Percentiles rank a stretch among this genome's conserved stretches.
phyloP scores from a whole-genome alignment of 1,140 invertebrate species.

The Trissolcus basalis region DNA sequence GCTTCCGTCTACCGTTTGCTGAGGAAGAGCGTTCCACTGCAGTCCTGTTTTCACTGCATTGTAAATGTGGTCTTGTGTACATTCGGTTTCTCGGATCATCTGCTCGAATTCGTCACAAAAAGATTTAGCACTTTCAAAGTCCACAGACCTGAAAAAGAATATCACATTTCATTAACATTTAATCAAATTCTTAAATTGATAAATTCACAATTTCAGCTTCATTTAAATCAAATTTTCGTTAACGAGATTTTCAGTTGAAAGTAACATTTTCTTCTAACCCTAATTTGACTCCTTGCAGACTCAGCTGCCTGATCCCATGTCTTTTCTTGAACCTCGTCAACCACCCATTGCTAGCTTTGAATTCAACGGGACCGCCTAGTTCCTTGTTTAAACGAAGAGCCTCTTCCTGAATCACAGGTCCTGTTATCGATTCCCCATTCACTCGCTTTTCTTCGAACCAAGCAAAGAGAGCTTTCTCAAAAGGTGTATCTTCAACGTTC shows the following conservation, averaged over 20 bases:
- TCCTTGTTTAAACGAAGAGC: slow-evolving; percentile 39
- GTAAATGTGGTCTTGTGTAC: slow-evolving; percentile 35
- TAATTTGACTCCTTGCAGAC: slow-evolving; percentile 38
- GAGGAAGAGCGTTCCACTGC: slow-evolving; percentile 49
- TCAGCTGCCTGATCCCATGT: slow-evolving; percentile 44
- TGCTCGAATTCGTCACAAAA: slow-evolving; percentile 51
- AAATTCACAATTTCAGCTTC: neutral
- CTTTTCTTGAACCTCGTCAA: slow-evolving; percentile 48
- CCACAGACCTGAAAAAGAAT: slow-evolving; percentile 30
- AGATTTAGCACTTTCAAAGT: slow-evolving; percentile 44
- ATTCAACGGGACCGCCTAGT: slow-evolving; percentile 40
- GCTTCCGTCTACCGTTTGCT: slow-evolving; percentile 20
- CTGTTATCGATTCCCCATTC: slow-evolving; percentile 31
- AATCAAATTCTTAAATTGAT: too few relatives aligned
- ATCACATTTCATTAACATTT: neutral
- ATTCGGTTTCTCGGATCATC: slow-evolving; percentile 35
- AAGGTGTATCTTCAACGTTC: slow-evolving; percentile 26
- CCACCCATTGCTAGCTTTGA: slow-evolving; percentile 55
- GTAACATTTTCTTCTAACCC: slow-evolving; percentile 4
- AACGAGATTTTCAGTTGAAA: too few relatives aligned
- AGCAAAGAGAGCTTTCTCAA: slow-evolving; percentile 36
- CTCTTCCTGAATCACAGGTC: slow-evolving; percentile 39
- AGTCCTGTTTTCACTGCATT: slow-evolving; percentile 38
- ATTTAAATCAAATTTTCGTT: too few relatives aligned
- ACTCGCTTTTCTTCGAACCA: slow-evolving; percentile 43